Evolutionary conservation across 2,797 vertebrate genomes (phyloP).

Genomic region (Ataeniobius toweri): DNA sequence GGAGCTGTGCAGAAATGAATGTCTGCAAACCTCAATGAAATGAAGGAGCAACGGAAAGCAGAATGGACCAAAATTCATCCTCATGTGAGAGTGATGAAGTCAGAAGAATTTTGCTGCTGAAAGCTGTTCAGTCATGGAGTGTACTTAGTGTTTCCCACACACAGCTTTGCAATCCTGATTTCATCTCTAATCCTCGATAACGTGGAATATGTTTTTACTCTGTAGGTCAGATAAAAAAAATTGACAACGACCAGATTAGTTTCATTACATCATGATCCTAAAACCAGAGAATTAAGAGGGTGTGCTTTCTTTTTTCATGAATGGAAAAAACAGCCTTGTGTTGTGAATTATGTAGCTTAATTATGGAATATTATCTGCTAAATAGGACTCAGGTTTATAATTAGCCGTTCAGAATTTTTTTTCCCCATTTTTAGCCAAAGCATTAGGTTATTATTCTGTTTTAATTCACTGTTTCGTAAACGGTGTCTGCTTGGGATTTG

Average conservation of each 20-base stretch:
- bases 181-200: not conserved
- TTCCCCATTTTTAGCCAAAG: slow-evolving; percentile 29
- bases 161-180: not conserved
- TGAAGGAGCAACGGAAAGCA: not conserved
- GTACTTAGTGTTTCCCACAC: not conserved
- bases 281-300: not conserved
- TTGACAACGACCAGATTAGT: not conserved
- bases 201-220: no score
- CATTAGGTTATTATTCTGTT: slow-evolving; percentile 14
- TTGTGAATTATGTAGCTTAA: slow-evolving; percentile 17
- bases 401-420: slow-evolving; percentile 36
- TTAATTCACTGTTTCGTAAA: slow-evolving; percentile 25
- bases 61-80: not conserved
- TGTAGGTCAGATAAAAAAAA: no score
- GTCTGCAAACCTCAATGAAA: no score
- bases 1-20: no score
- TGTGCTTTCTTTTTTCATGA: not conserved
- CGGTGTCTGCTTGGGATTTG: slow-evolving; percentile 18
- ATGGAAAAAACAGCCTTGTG: not conserved
- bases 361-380: slow-evolving; percentile 1
- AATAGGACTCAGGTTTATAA: slow-evolving; percentile 18
- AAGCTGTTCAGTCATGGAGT: not conserved
- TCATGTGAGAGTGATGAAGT: not conserved
- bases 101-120: not conserved
- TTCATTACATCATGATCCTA: not conserved